A percentile compares a stretch with the other conserved stretches of the same genome.
Evolutionary conservation across 2,888 invertebrate genomes (phyloP).

Genomic region (Onthophagus sagittarius): DNA sequence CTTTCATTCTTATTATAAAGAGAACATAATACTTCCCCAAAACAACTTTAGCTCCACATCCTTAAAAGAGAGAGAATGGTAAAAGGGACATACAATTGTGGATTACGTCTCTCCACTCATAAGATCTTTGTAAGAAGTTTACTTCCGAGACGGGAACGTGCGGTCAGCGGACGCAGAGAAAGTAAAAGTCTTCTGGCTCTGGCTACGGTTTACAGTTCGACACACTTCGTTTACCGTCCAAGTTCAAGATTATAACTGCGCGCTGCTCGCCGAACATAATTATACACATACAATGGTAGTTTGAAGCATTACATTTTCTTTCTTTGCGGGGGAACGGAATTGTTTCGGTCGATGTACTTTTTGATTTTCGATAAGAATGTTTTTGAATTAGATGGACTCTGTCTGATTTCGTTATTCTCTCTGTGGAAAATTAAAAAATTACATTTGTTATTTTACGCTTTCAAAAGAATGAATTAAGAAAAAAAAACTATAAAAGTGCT

Average conservation of each 20-base stretch:
- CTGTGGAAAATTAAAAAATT: not conserved
- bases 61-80: not conserved
- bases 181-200: slow-evolving; percentile 1
- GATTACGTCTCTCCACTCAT: not conserved
- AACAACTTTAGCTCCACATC: not conserved
- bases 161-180: slow-evolving; percentile 1
- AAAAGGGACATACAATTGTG: not conserved
- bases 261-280: not conserved
- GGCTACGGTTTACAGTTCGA: not conserved
- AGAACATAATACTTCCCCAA: not conserved
- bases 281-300: not conserved
- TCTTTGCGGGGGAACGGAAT: not conserved
- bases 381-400: not conserved
- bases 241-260: slow-evolving; percentile 4
- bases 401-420: too few relatives aligned
- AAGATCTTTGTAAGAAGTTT: not conserved
- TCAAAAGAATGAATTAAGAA: not conserved
- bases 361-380: not conserved
- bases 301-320: not conserved
- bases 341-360: not conserved
- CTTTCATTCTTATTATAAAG: not conserved
- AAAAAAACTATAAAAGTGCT: not conserved
- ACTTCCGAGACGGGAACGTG: not conserved
- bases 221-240: slow-evolving; percentile 6
- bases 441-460: not conserved